Conservation (phyloP, 2,113 vertebrate genomes). For the Atlantisia rogersi region DNA sequence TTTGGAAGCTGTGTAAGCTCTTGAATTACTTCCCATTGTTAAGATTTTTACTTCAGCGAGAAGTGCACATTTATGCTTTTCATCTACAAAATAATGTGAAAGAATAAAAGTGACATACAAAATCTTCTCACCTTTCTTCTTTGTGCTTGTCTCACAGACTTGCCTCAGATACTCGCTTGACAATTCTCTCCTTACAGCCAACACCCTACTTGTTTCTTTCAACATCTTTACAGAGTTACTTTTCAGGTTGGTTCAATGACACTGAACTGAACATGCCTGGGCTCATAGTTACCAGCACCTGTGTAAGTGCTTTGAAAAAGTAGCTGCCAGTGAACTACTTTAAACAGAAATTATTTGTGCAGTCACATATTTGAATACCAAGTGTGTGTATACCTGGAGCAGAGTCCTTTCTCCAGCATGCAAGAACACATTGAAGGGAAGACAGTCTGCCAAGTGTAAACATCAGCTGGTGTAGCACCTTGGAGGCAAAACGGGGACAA, state of each 20-base stretch:
- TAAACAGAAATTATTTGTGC: no score
- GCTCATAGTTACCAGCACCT: not conserved
- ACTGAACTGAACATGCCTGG: rapidly evolving
- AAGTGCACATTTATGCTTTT: not conserved
- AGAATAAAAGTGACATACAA: not conserved
- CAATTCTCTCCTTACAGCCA: not conserved
- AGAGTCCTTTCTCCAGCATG: not conserved
- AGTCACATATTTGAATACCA: not conserved
- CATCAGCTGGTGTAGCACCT: rapidly evolving
- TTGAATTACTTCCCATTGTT: not conserved
- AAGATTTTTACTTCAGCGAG: not conserved
- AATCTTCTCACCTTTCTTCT: rapidly evolving
- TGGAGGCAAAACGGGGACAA: rapidly evolving
- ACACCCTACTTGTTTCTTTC: not conserved
- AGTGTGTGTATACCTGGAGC: rapidly evolving
- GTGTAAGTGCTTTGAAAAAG: not conserved
- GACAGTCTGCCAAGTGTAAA: rapidly evolving
- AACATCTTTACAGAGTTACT: not conserved
- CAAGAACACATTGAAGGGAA: rapidly evolving
- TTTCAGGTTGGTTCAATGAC: not conserved
- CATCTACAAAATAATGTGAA: not conserved
- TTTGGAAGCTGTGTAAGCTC: not conserved
- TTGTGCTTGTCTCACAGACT: not conserved
- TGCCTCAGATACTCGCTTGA: not conserved
- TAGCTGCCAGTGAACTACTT: not conserved